Conservation (phyloP, 2,797 vertebrate species). For the Ctenopoma multispine region DNA sequence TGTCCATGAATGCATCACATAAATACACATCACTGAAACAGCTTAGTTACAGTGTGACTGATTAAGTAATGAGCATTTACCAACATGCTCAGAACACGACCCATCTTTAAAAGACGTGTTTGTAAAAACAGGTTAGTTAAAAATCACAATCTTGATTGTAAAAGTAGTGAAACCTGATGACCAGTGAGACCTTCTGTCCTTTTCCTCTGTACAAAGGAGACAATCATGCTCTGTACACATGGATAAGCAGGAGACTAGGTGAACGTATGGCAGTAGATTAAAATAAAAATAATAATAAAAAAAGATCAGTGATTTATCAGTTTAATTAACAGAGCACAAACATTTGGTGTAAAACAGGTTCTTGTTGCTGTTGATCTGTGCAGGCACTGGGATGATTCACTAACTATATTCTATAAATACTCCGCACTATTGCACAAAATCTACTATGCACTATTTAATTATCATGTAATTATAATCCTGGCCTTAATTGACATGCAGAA, state of each 20-base stretch:
- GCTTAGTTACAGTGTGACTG: neutral
- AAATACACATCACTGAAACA: conserved; percentile 10
- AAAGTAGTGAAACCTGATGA: conserved; percentile 15
- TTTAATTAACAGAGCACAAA: conserved; percentile 25
- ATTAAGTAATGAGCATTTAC: conserved; percentile 2
- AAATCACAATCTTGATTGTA: conserved; percentile 26
- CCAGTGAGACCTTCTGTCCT: conserved; percentile 7
- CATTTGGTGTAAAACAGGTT: conserved; percentile 45
- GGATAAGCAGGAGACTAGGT: conserved; percentile 7
- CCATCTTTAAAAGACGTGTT: neutral
- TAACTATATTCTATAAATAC: conserved; percentile 21
- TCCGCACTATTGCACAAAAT: conserved; percentile 32
- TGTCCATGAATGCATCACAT: conserved; percentile 39
- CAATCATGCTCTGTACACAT: neutral
- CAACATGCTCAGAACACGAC: neutral
- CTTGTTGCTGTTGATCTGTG: conserved; percentile 18
- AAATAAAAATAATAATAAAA: conserved; percentile 8
- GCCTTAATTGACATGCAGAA: conserved; percentile 55
- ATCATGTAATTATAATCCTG: conserved; percentile 27
- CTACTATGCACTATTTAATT: conserved; percentile 23
- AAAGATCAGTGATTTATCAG: conserved; percentile 13
- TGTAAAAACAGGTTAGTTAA: conserved; percentile 11
- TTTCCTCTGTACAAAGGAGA: neutral
- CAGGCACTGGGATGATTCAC: conserved; percentile 16
- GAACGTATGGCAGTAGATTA: conserved; percentile 48